phyloP scores from a whole-genome alignment of 2,888 invertebrate species.

The Aphrophora alni region DNA sequence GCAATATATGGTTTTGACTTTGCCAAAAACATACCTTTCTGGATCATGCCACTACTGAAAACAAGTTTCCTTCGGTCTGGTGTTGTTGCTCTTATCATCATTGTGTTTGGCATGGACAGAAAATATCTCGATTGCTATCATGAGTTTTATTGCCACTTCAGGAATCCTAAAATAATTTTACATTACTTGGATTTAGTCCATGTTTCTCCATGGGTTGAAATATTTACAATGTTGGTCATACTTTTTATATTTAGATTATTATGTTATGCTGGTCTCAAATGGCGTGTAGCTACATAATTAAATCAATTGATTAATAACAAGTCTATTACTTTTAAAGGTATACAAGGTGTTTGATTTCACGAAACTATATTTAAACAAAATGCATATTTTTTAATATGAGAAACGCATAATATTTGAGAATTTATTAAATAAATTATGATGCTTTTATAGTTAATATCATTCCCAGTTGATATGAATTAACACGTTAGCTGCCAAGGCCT shows the following conservation, averaged over 20 bases:
- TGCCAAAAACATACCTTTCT: slow-evolving; percentile 66
- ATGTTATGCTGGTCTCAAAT: slow-evolving; percentile 65
- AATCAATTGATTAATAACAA: too few relatives aligned
- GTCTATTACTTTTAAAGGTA: too few relatives aligned
- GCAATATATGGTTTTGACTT: slow-evolving; percentile 75
- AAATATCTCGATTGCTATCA: slow-evolving; percentile 64
- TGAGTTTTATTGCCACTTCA: slow-evolving; percentile 63
- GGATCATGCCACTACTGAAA: slow-evolving; percentile 69
- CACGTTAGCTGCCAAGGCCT: too few relatives aligned
- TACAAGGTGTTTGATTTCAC: too few relatives aligned
- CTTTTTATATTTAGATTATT: slow-evolving; percentile 65
- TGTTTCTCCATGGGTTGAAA: slow-evolving; percentile 65
- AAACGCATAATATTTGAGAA: too few relatives aligned
- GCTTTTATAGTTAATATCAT: too few relatives aligned
- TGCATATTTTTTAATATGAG: too few relatives aligned
- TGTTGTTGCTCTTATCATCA: slow-evolving; percentile 67
- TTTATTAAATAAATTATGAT: too few relatives aligned
- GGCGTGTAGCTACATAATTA: slow-evolving; percentile 55
- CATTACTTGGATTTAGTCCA: slow-evolving; percentile 66
- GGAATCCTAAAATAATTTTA: slow-evolving; percentile 67
- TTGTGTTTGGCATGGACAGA: slow-evolving; percentile 69
- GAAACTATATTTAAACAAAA: too few relatives aligned
- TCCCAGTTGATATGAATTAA: too few relatives aligned
- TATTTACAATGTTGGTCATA: slow-evolving; percentile 61
- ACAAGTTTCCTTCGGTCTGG: slow-evolving; percentile 71